Base-by-base conservation (phyloP, 2,113 vertebrate species). In the Laterallus jamaicensis region DNA sequence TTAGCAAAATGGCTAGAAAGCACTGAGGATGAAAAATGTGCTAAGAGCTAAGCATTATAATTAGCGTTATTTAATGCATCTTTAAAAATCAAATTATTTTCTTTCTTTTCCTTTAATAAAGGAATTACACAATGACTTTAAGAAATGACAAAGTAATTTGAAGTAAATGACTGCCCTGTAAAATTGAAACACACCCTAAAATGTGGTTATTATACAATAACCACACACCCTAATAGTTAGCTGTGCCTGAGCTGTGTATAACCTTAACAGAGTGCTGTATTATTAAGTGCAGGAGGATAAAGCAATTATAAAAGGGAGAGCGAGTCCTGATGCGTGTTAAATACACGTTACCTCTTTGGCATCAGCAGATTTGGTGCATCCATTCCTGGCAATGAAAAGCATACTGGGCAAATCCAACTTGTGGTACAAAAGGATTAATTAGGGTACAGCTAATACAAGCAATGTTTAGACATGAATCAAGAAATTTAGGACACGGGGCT, bases 151-250 rank as follows among this genome's bases (percentile, higher is more conserved):
- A 92, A 93, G 88, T 93, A 97, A 95, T 97, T 93, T 73, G 88
- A 93, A 96, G 71, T 92, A 93, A 96, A 96, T 96, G 86, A 93
- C 68, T 93, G 84, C 90, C 84, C 85, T 82, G 79, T 96, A 92
- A 96, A 96, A 96, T n/a, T 81, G 93, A 88, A 91, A 94, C 93
- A 96, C 95, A 81, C 92, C 92, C 94, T 93, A 79, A 78, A 87
- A 75, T 88, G 90, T 78, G 94, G 80, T 92, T 91, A 80, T 94
- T 94, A 84, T 59, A 83, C 54, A 87, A 91, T 82, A 93, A 90
- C 92, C 92, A 96, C 82, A 91, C 86, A 86, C 86, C 84, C 88
- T 91, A 59, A 37, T 67, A 76, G 79, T 55, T 92, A 92, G 74
- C 58, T 49, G 58, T 66, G 59, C 87, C 28, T 75, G 69, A 66